Conservation (phyloP, 2,113 vertebrate species). For the Lutjanus erythropterus region DNA sequence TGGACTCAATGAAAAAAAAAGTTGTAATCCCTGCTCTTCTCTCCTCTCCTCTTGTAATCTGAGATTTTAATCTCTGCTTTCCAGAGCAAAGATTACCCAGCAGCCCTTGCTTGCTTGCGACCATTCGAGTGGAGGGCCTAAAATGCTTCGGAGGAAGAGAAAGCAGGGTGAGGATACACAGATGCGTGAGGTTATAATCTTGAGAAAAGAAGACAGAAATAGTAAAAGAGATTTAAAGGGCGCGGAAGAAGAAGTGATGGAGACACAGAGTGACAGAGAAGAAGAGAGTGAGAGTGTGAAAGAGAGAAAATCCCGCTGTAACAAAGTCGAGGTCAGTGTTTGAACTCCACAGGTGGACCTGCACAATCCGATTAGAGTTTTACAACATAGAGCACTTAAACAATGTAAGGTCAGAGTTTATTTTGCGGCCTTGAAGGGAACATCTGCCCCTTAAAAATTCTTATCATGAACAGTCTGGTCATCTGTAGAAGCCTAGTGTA, state of each 20-base stretch:
- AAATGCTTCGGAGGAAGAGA: background rate
- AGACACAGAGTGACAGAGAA: slow-evolving; percentile 18
- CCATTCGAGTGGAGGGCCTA: background rate
- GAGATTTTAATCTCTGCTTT: slow-evolving; percentile 71
- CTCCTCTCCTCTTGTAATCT: slow-evolving; percentile 65
- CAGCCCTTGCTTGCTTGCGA: slow-evolving; percentile 27
- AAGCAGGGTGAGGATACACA: background rate
- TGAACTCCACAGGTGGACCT: slow-evolving; percentile 44
- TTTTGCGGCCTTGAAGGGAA: background rate
- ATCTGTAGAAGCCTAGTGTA: no score
- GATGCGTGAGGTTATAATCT: slow-evolving; percentile 37
- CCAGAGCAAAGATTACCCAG: slow-evolving; percentile 69
- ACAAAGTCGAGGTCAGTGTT: slow-evolving; percentile 23
- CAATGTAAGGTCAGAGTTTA: slow-evolving; percentile 41
- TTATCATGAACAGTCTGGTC: background rate
- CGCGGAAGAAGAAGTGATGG: slow-evolving; percentile 21
- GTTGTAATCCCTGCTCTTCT: slow-evolving; percentile 61
- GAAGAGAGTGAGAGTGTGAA: background rate
- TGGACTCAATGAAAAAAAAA: slow-evolving; percentile 10
- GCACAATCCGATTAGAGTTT: slow-evolving; percentile 19
- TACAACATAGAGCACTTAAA: slow-evolving; percentile 12
- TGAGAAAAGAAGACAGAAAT: slow-evolving; percentile 22
- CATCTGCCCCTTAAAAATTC: background rate
- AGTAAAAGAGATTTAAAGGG: slow-evolving; percentile 8
- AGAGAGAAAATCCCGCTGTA: background rate